phyloP scores from a whole-genome alignment of 1,140 invertebrate genomes.

The Trinorchestia longiramus region DNA sequence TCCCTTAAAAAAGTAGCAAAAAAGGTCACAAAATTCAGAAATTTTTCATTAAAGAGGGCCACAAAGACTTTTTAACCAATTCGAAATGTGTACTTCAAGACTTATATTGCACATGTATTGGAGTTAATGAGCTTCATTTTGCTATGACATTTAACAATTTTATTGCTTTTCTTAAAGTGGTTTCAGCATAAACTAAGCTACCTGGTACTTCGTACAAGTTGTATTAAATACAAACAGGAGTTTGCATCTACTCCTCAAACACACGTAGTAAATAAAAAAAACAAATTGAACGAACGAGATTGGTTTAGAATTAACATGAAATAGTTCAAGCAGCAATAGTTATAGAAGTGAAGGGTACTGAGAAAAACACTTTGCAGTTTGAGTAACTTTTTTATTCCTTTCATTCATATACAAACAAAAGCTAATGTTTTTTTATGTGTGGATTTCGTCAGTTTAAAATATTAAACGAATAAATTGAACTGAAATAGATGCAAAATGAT shows the following conservation, averaged over 20 bases:
- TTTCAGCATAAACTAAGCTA: background rate
- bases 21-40: background rate
- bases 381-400: no score
- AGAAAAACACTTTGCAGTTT: no score
- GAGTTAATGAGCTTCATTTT: background rate
- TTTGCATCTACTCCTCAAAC: background rate
- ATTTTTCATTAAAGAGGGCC: background rate
- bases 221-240: background rate
- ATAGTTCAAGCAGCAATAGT: no score
- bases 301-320: no score
- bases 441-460: no score
- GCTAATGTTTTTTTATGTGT: no score
- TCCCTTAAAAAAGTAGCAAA: background rate
- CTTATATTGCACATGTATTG: background rate
- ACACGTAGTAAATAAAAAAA: background rate
- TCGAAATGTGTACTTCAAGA: background rate
- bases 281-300: no score
- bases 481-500: no score
- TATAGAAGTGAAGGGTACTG: no score
- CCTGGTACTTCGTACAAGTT: background rate
- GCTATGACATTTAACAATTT: background rate
- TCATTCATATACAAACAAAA: no score
- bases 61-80: background rate
- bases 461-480: no score
- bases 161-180: background rate